A percentile compares a stretch with the other conserved stretches of the same genome.
phyloP scores from a whole-genome alignment of 2,888 invertebrate species.

The Cryptocephalus primarius region DNA sequence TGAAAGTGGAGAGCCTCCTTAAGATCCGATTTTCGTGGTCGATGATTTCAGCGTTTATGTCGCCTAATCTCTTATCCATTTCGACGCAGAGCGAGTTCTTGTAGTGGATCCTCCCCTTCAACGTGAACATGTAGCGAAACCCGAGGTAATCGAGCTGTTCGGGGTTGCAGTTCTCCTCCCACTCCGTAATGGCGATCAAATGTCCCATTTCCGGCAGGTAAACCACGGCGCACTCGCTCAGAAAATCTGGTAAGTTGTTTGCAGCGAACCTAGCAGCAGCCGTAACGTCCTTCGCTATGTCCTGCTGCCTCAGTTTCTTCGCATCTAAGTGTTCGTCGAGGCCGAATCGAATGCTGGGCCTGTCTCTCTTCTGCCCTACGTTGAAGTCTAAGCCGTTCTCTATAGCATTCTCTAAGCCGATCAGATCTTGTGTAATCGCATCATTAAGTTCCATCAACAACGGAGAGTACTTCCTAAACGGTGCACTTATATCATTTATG shows the following conservation, averaged over 20 bases:
- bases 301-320: constrained; percentile 56
- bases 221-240: constrained; percentile 55
- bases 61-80: constrained; percentile 65
- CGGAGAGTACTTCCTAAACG: constrained; percentile 37
- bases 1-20: constrained; percentile 29
- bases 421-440: constrained; percentile 41
- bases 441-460: constrained; percentile 43
- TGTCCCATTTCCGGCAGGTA: constrained; percentile 72
- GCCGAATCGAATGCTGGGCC: constrained; percentile 64
- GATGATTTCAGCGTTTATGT: constrained; percentile 66
- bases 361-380: constrained; percentile 40
- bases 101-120: constrained; percentile 30
- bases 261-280: constrained; percentile 61
- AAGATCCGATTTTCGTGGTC: constrained; percentile 72
- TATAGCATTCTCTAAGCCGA: constrained; percentile 55
- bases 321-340: constrained; percentile 67
- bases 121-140: constrained; percentile 34
- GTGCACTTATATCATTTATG: constrained; percentile 54
- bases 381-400: constrained; percentile 63
- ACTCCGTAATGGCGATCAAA: constrained; percentile 61
- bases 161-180: constrained; percentile 45
- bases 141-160: constrained; percentile 51
- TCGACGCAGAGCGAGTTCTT: constrained; percentile 42
- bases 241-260: constrained; percentile 51
- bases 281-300: constrained; percentile 61